Evolutionary conservation across 1,140 invertebrate genomes (phyloP).

Genomic region (Laupala kohalensis): DNA sequence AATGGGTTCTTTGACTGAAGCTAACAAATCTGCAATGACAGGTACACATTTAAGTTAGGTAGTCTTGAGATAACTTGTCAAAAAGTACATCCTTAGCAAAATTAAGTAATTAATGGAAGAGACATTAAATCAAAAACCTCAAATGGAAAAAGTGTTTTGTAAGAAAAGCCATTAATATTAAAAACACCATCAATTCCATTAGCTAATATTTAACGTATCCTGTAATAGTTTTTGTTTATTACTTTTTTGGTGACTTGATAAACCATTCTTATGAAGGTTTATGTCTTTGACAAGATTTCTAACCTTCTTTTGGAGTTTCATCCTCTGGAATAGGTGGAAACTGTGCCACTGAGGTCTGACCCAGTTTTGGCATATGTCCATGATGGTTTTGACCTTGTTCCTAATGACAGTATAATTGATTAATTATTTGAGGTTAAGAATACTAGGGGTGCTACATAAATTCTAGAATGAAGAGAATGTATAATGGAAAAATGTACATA

Average conservation of each 20-base stretch:
- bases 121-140: no score
- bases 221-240: no score
- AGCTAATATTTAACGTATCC: no score
- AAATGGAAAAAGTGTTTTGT: no score
- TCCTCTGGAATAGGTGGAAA: constrained; percentile 10
- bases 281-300: constrained; percentile 7
- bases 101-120: no score
- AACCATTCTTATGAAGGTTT: no score
- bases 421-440: no score
- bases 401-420: constrained; percentile 4
- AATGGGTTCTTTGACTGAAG: not conserved
- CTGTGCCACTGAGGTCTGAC: constrained; percentile 3
- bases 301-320: constrained; percentile 7
- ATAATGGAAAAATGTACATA: not conserved
- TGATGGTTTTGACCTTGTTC: not conserved
- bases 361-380: constrained; percentile 1
- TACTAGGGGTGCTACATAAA: not conserved
- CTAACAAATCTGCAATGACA: constrained; percentile 4
- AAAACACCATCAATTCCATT: no score
- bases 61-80: not conserved
- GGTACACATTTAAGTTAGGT: not conserved
- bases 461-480: not conserved
- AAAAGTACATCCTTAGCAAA: no score
- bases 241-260: no score
- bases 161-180: no score